Evolutionary conservation across 2,797 vertebrate genomes (phyloP), one percentile per base, ranked within the genome.

Genomic region (Sebastes hubbsi): DNA sequence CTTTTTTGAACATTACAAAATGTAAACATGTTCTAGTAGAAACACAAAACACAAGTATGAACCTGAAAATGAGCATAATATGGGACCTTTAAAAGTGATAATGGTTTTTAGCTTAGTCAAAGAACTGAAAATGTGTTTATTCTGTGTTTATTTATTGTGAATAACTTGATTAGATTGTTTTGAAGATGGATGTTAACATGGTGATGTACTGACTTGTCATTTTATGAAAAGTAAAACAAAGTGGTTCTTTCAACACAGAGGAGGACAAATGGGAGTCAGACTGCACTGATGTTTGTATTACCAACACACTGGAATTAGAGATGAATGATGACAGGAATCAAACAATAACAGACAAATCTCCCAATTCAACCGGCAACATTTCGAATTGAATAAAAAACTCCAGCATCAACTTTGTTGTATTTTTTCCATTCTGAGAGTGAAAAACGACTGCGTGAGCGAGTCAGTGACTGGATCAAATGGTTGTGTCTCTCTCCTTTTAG

Each of bases 401-500:
- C 32, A 60, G 18, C 61, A 34, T 75, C 8, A 18, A 30, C 38
- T 69, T 61, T 75, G 34, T 52, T 55, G 55, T 11, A 34, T 62
- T 78, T 82, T 11, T 11, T 46, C 12, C n/a, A 18, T 55, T 38
- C 49, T 22, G 60, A 55, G 62, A 73, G 59, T 49, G 25, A 54
- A 67, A 67, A 79, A 42, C 4, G 4, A 16, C 49, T 13, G 27
- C 30, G 25, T 36, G 49, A 84, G 49, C 60, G 56, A 72, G 74
- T 58, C 64, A 70, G 73, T 59, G 77, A 84, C 60, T 70, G 67
- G 27, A 69, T 78, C 22, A 80, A 64, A 79, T 22, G 30, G 34
- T 6, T n/a, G 20, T 22, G 49, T 62, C 38, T 42, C 27, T 58
- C 67, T 59, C 14, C 49, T 65, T 71, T 78, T 16, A 36, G 67